Base-by-base conservation (phyloP, 2,113 vertebrate species). In the Podarcis muralis region DNA sequence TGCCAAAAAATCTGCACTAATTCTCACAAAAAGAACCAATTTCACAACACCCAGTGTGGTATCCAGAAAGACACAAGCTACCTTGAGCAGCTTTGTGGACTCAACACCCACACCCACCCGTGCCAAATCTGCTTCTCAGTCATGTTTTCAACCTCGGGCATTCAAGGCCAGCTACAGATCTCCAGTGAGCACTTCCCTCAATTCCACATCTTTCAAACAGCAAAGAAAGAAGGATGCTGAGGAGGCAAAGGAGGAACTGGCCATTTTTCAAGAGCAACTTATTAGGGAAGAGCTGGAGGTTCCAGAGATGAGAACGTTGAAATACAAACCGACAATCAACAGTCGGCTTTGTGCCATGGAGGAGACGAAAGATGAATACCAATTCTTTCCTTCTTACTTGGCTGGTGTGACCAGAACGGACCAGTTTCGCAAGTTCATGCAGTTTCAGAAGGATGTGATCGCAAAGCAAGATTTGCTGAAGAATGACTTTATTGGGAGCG, bases 361-460 rank as follows among this genome's bases (percentile, higher is more conserved):
- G 3, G 23, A 53, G 2, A 32, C 13, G 32, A 62, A 27, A 30
- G 93, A 93, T 0, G 3, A 91, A 32, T 88, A 89, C 59, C n/a
- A 18, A 16, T 88, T 92, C 5, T 16, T 95, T 40, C n/a, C 65
- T 83, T 93, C 89, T 6, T 93, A 95, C 71, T 78, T 96, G 65
- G 69, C 93, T 1, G 86, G 76, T 6, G 1, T 94, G 32, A 97
- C 93, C 6, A 92, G 93, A 87, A 87, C 87, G 0, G 94, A 96
- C 65, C 91, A 92, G 66, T 95, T 96, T 68, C 92, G 77, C 20
- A 94, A 82, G 23, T 95, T 97, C 62, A 27, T 93, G n/a, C 4
- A 30, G 32, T 96, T 97, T 92, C 94, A 96, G n/a, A 93, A 84
- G 12, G 81, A 90, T 2, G 89, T 96, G 1, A 2, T 95, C 22